phyloP scores from a whole-genome alignment of 2,797 vertebrate species.

The Petrocephalus sullivani region DNA sequence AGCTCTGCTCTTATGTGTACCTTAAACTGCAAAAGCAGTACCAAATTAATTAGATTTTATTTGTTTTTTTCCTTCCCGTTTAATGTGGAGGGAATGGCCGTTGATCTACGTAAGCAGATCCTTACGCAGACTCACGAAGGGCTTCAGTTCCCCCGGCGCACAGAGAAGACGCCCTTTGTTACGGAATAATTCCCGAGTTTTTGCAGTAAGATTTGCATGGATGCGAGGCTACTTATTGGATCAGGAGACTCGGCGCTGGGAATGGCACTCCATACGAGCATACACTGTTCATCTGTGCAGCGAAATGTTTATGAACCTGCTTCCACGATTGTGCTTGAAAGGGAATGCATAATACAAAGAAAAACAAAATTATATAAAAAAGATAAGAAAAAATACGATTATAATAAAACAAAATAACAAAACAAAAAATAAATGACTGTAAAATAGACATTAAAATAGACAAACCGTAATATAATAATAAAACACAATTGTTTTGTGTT shows the following conservation, averaged over 20 bases:
- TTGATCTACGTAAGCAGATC: background rate
- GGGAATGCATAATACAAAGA: background rate
- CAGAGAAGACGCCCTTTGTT: background rate
- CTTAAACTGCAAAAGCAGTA: background rate
- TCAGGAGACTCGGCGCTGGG: background rate
- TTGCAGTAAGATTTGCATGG: background rate
- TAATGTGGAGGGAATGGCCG: background rate
- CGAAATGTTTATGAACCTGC: no score
- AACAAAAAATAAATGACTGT: background rate
- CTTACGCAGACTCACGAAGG: background rate
- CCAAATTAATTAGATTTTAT: background rate
- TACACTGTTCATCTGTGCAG: no score
- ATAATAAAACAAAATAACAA: background rate
- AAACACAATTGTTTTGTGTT: background rate
- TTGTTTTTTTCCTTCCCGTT: no score
- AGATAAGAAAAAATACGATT: background rate
- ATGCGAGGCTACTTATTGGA: background rate
- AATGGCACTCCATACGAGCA: background rate
- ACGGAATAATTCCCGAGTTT: background rate
- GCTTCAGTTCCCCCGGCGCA: background rate
- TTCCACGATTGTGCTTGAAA: background rate
- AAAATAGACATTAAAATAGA: background rate
- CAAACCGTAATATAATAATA: background rate
- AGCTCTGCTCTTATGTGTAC: background rate
- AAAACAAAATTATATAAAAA: background rate